phyloP scores from a whole-genome alignment of 2,113 vertebrate species.

The Cheirogaleus medius region DNA sequence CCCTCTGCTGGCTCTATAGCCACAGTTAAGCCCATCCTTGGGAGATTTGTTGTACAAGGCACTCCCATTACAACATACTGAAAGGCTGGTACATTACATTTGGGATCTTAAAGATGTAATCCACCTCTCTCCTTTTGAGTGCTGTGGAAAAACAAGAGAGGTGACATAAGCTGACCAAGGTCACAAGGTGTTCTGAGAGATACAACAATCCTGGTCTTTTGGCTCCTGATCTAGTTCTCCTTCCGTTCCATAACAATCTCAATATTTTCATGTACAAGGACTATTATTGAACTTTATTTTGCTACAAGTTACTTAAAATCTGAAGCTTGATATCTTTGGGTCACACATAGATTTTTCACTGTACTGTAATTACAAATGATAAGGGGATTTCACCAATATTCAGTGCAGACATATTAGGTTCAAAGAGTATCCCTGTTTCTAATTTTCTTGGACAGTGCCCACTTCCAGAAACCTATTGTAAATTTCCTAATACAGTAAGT shows the following conservation, averaged over 20 bases:
- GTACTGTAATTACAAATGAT: neutral
- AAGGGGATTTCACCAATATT: neutral
- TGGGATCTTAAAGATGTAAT: neutral
- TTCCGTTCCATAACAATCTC: neutral
- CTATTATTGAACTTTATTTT: neutral
- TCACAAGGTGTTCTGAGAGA: neutral
- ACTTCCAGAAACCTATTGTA: neutral
- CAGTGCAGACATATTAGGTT: neutral
- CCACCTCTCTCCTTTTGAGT: neutral
- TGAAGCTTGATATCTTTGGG: neutral
- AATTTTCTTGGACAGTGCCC: neutral
- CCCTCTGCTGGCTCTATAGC: constrained; percentile 29
- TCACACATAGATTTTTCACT: neutral
- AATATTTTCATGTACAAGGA: neutral
- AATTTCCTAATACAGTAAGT: neutral
- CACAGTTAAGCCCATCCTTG: neutral
- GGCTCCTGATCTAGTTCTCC: neutral
- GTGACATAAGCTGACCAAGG: neutral
- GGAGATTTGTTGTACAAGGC: neutral
- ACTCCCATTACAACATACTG: neutral
- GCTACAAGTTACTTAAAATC: neutral
- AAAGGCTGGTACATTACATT: neutral
- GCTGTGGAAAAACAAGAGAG: neutral
- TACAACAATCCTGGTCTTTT: neutral
- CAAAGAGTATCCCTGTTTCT: neutral